Evolutionary conservation across 2,113 vertebrate species (phyloP), one percentile per base, ranked within the genome.

Genomic region (Pterophyllum scalare): DNA sequence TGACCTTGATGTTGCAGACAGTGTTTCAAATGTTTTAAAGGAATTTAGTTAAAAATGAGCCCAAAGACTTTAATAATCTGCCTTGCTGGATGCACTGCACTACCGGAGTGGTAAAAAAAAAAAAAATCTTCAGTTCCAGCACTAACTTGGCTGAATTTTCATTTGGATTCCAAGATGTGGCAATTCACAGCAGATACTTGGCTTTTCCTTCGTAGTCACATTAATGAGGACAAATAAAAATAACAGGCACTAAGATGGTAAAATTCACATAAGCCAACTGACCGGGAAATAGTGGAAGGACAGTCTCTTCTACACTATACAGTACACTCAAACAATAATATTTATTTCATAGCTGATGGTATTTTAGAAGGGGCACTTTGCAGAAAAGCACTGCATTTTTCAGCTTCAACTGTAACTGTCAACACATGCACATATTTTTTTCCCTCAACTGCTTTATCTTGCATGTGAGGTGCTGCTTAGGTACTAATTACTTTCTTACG

Each of bases 401-500:
- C 6, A 17, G 61, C 62, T 59, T 57, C 35, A 70, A 64, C 57
- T 56, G 54, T 38, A 60, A 54, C 38, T 75, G 65, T 89, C 86
- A 79, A 74, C 60, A 59, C 33, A 56, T 28, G 54, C 74, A 67
- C 61, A 75, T 35, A 59, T 88, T 77, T 87, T 87, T 19, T 24
- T 79, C 26, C n/a, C 33, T 61, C 38, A 80, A 67, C 67, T 78
- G 43, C 15, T 54, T 82, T 61, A 52, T 74, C 78, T 78, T 59
- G 60, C 40, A 80, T 28, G 10, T 72, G 74, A 91, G 77, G 33
- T 85, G 61, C 79, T 72, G 81, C 81, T 81, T 80, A 67, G 77
- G 77, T 79, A 70, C 80, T 93, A 93, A 92, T 92, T 90, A 87
- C 82, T 84, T 89, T 82, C 74, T 77, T 81, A 83, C 40, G 14